Base-by-base conservation (phyloP, 2,113 vertebrate genomes). In the Etia nguti region DNA sequence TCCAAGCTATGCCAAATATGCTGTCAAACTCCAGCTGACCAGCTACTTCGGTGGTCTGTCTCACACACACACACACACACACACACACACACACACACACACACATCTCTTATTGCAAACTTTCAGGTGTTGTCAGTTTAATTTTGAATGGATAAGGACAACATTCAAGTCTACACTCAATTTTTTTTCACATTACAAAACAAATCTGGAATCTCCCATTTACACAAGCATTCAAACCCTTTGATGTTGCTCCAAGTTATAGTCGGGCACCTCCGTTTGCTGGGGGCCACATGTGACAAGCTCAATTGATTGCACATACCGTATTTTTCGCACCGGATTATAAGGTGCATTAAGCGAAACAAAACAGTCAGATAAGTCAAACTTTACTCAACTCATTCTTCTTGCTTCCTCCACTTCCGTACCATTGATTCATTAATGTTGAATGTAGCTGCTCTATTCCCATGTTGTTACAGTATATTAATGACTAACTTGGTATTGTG, bases 11-110 rank as follows among this genome's bases (percentile, higher is more conserved):
- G 73, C 80, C 55, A 90, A 84, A 90, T 82, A 90, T 90, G 91
- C 82, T 87, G 86, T 91, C 90, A 90, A 85, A 92, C 56, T 73
- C 65, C 73, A 82, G 80, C 80, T 81, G 86, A 88, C 85, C 62
- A 43, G 60, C 85, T 10, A 84, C 88, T 70, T 46, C 6, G 86
- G 92, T 91, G 90, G 89, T 89, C 90, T 82, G 55, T 83, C 80
- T 79, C 65, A 52, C 18, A 60, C 41, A 16, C 50, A 38, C 34
- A 65, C 36, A 26, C 65, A 16, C n/a, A 8, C n/a, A 16, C 50
- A 38, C 34, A 65, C 36, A 26, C 65, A 16, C n/a, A 8, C 65
- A 52, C 18, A 60, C 41, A 16, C 50, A 38, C 34, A 65, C 36
- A 26, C 65, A 16, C n/a, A 8, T 3, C n/a, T 75, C 22, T 73